Evolutionary conservation across 2,797 vertebrate genomes (phyloP), one percentile per base, ranked within the genome.

Genomic region (Notolepis coatsorum): DNA sequence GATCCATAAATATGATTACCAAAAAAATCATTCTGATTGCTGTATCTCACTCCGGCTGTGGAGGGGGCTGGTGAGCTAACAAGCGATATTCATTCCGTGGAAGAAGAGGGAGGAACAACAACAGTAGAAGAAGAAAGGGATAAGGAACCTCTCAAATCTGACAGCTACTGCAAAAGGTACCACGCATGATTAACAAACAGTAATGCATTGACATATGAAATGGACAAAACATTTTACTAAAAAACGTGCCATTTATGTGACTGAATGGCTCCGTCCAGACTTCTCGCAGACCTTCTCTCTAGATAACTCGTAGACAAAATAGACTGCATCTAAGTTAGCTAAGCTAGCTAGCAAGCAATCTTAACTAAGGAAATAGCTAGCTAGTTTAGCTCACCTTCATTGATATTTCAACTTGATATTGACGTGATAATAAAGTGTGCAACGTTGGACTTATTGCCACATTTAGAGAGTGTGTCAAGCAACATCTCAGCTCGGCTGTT

Each of bases 121-220:
- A 37, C 4, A 37, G 12, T 37, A 37, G 35, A 37, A 52, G 35
- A 65, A 70, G 48, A 47, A 1, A 24, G 13, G n/a, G 35, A 13
- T 33, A 39, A 82, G 83, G 81, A 86, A 85, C 73, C 78, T 66
- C 45, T 33, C 12, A 23, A 21, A 61, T 31, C 48, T 79, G 71
- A 70, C 82, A 76, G 73, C 28, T 59, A 10, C 68, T 43, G 21
- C 33, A 2, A 21, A 37, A 77, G 71, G 39, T 73, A 80, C 80
- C 0, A n/a, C 21, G 4, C 49, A 6, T 53, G 20, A 45, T 38
- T 18, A 6, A 49, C 10, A 7, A 13, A 15, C 33, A 7, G 0
- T 27, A 51, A 2, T 0, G 1, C 47, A 13, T 56, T 17, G 7
- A 0, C 0, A 7, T 1, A 33, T 0, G 0, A 51, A 35, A 12